These are phyloP conservation scores for Vanessa tameamea DNA, from an alignment of 1,140 invertebrate species.

Conservation along the genomic window DNA sequence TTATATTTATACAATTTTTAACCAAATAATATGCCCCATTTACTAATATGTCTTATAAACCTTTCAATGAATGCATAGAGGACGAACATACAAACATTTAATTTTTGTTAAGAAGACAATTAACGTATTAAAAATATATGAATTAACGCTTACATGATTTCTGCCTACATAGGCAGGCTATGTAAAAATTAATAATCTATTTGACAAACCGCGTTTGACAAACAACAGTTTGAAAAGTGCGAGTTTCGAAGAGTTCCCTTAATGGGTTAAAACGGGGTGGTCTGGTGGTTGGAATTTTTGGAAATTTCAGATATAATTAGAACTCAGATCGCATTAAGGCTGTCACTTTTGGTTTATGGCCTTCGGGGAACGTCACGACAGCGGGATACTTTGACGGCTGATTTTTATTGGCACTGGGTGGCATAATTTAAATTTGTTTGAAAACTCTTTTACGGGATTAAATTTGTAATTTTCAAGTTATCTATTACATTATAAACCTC, in stretches of 20 bases:
- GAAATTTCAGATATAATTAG: slow-evolving; percentile 72
- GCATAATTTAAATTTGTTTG: slow-evolving; percentile 28
- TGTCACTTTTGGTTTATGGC: slow-evolving; percentile 72
- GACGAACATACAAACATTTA: no score
- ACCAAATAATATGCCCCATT: no score
- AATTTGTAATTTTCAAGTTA: slow-evolving; percentile 1
- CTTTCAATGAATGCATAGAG: no score
- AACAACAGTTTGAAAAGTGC: slow-evolving; percentile 60
- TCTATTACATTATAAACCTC: not conserved
- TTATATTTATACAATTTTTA: no score
- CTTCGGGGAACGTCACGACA: slow-evolving; percentile 50
- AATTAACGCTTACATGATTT: not conserved
- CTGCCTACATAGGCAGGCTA: not conserved
- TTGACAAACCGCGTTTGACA: slow-evolving; percentile 33
- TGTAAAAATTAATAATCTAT: slow-evolving; percentile 16
- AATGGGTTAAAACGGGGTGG: slow-evolving; percentile 67
- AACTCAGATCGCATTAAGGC: slow-evolving; percentile 67
- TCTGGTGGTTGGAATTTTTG: slow-evolving; percentile 62
- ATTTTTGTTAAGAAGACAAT: no score
- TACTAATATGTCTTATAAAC: no score
- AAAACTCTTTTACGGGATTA: slow-evolving; percentile 24
- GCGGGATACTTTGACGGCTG: slow-evolving; percentile 48
- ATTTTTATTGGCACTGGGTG: slow-evolving; percentile 52
- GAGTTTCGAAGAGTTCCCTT: slow-evolving; percentile 61
- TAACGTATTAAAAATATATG: no score